Evolutionary conservation across 2,797 vertebrate genomes (phyloP).

Genomic region (Austrolebias charrua): DNA sequence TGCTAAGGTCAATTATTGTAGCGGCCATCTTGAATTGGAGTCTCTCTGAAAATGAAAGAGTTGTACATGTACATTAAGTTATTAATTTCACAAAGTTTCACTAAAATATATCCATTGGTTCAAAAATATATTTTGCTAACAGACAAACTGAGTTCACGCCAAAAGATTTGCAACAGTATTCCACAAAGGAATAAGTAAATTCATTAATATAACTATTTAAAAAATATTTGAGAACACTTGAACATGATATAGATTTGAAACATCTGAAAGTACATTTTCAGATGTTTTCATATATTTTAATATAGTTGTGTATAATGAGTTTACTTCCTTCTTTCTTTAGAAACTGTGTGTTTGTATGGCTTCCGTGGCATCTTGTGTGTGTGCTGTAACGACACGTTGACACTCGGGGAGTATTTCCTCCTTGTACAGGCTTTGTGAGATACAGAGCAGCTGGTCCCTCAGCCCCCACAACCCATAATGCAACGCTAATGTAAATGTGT

Average conservation of each 20-base stretch:
- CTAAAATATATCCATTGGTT: too few species aligned
- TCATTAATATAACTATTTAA: too few species aligned
- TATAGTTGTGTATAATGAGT: constrained; percentile 52
- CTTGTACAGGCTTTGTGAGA: constrained; percentile 69
- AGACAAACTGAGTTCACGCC: too few species aligned
- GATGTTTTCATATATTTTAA: constrained; percentile 11
- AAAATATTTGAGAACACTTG: background rate
- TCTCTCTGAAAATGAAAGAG: too few species aligned
- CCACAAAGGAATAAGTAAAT: too few species aligned
- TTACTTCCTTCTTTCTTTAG: constrained; percentile 53
- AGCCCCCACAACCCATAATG: constrained; percentile 67
- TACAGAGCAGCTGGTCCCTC: constrained; percentile 76
- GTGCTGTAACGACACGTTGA: constrained; percentile 73
- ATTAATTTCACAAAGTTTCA: too few species aligned
- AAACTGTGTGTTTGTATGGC: constrained; percentile 72
- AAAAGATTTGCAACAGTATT: too few species aligned
- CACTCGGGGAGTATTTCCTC: constrained; percentile 71
- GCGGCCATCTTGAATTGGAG: too few species aligned
- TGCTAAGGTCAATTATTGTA: too few species aligned
- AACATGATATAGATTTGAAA: too few species aligned
- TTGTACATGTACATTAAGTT: too few species aligned
- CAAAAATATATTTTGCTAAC: too few species aligned
- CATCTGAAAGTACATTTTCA: constrained; percentile 20
- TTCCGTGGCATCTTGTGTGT: constrained; percentile 71
- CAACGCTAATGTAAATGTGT: constrained; percentile 56